Evolutionary conservation across 2,797 vertebrate genomes (phyloP).

Genomic region (Ptychobarbus kaznakovi): DNA sequence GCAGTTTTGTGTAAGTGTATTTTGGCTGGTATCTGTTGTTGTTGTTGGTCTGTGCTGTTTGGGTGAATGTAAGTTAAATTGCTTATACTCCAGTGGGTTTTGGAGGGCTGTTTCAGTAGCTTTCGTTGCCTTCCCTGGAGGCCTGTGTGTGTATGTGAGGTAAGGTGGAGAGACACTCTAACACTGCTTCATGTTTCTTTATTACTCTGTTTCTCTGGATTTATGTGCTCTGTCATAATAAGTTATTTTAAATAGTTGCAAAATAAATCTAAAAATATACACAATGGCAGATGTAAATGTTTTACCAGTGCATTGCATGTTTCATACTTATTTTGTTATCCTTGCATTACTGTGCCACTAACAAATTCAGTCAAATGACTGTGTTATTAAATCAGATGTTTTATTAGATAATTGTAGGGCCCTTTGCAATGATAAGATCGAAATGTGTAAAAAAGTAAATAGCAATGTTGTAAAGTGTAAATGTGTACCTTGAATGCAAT

Average conservation of each 20-base stretch:
- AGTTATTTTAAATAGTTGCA: background rate
- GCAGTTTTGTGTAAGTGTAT: slow-evolving; percentile 15
- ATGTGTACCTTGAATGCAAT: background rate
- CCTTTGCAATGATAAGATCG: background rate
- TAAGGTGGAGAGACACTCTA: slow-evolving; percentile 44
- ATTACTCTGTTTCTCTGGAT: background rate
- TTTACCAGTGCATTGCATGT: background rate
- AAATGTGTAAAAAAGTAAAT: background rate
- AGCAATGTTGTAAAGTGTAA: background rate
- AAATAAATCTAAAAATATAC: background rate
- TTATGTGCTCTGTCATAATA: background rate
- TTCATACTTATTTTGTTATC: background rate
- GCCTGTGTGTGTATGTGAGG: slow-evolving; percentile 1
- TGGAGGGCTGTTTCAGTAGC: slow-evolving; percentile 9
- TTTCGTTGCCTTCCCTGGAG: slow-evolving; percentile 5
- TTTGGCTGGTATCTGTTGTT: slow-evolving; percentile 19
- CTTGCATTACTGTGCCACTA: background rate
- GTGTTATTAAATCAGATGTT: background rate
- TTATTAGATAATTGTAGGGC: background rate
- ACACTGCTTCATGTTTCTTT: slow-evolving; percentile 44
- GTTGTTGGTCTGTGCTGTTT: background rate
- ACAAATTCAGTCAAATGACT: background rate
- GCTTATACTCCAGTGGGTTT: background rate
- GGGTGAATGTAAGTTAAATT: background rate
- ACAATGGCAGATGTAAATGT: background rate